Base-by-base conservation (phyloP, 2,888 invertebrate species). In the Thera obeliscata region DNA sequence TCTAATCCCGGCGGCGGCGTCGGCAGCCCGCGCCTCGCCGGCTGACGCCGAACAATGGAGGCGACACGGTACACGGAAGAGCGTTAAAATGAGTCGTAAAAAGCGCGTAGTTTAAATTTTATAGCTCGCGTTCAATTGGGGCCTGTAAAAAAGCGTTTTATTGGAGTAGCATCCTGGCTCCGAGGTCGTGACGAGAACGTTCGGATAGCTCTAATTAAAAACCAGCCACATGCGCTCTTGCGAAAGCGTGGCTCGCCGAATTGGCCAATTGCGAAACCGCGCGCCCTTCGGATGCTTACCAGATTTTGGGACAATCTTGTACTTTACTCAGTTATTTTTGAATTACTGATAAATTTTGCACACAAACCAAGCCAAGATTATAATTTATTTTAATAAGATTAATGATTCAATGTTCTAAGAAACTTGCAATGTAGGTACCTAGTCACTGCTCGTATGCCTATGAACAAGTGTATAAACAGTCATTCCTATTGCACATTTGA, bases 71-170 rank as follows among this genome's bases (percentile, higher is more conserved):
- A 88, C 87, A 81, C 91, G 92, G 91, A 92, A 93, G 88, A 88
- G 80, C 82, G 87, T 88, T 87, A 85, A 88, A 89, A 87, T 82
- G 77, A 81, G 84, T 92, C 91, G 88, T 93, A 90, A 93, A 91
- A 90, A 91, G 83, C 84, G 86, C 87, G 85, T 89, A 89, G 88
- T 93, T 90, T 88, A 80, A 91, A 90, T 91, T 93, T 93, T 91
- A 93, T 89, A 84, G 84, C 86, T 79, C 79, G 81, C 84, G 86
- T 91, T 89, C 92, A 92, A 93, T 93, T 93, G 93, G 85, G 87
- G 91, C 85, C 84, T 88, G 90, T 93, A 93, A 93, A 93, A 89
- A 92, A 86, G 82, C 84, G 84, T 91, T 92, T 93, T 93, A 92
- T 92, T 91, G 87, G 83, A 87, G 87, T 81, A 86, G 88, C 89